Conservation (phyloP, 2,888 invertebrate genomes). For the Conops quadrifasciatus region DNA sequence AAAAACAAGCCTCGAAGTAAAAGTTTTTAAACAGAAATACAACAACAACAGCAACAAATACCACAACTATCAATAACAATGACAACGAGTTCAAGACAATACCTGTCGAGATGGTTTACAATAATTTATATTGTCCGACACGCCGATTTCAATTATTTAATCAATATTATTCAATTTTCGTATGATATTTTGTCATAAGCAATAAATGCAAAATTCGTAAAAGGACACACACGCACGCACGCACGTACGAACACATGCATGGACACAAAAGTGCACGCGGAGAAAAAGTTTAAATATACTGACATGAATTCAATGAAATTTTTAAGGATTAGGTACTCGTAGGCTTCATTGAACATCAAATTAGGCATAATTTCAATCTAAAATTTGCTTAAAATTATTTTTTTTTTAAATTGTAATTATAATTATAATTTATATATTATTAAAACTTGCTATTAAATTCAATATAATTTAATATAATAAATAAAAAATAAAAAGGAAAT, state of each 20-base stretch:
- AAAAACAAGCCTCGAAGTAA: too few relatives aligned
- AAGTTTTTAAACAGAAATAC: neutral
- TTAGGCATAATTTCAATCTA: too few relatives aligned
- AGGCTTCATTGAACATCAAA: too few relatives aligned
- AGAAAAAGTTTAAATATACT: neutral
- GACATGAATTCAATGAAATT: neutral
- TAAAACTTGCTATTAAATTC: too few relatives aligned
- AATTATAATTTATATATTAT: too few relatives aligned
- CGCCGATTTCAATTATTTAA: constrained; percentile 66
- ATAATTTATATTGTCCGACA: constrained; percentile 57
- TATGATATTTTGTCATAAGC: constrained; percentile 66
- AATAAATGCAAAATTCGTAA: constrained; percentile 62
- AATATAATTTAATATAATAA: too few relatives aligned
- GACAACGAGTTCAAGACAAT: constrained; percentile 8
- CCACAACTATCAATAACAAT: neutral
- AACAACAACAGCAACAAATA: neutral
- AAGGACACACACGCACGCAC: constrained; percentile 27
- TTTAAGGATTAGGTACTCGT: too few relatives aligned
- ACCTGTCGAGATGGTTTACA: constrained; percentile 17
- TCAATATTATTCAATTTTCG: constrained; percentile 66
- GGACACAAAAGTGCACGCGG: neutral
- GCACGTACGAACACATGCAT: constrained; percentile 7
- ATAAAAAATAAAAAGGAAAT: too few relatives aligned
- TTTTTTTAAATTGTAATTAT: too few relatives aligned
- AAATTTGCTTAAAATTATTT: too few relatives aligned